Evolutionary conservation across 2,888 invertebrate genomes (phyloP), one percentile per base, ranked within the genome.

Genomic region (Apamea anceps): DNA sequence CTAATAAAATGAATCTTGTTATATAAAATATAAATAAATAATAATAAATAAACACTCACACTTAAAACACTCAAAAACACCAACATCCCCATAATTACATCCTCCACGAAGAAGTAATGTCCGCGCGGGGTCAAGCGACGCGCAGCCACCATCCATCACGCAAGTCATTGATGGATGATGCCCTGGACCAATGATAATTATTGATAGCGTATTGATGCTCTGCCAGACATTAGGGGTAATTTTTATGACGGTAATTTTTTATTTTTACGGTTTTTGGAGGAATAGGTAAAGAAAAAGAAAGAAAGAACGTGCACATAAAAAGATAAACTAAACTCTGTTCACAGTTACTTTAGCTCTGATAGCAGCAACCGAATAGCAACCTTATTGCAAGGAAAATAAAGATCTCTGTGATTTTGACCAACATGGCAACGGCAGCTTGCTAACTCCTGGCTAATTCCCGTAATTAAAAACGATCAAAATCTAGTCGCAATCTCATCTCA

Each of bases 91-190:
- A 65, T 88, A 86, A 87, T 87, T 87, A 88, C 81, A 80, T 77
- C 72, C 65, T 45, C 37, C 51, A 12, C 25, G 63, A 21, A 84
- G 75, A 72, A 85, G 71, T 85, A 75, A 90, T 89, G 87, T 70
- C 81, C 28, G 72, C 45, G 60, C 32, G 75, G 84, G 90, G 90
- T 90, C 90, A 90, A 90, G 77, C 75, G 90, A 89, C 89, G 79
- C 71, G 77, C n/a, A 57, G 82, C 86, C 82, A 71, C 76, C 73
- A 89, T 90, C 88, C 82, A 90, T 87, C 87, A 89, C 77, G 42
- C 51, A 5, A 21, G 65, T 72, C 67, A 54, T 75, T 89, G 89
- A 89, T 88, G 81, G 82, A 89, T 89, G 82, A 65, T 57, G 51
- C 37, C 28, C 81, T 72, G 80, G 37, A 72, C 45, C 77, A 77